Percentiles rank a stretch among this genome's conserved stretches.
Conservation (phyloP, 2,888 invertebrate genomes). For the Drosophila yooni region DNA sequence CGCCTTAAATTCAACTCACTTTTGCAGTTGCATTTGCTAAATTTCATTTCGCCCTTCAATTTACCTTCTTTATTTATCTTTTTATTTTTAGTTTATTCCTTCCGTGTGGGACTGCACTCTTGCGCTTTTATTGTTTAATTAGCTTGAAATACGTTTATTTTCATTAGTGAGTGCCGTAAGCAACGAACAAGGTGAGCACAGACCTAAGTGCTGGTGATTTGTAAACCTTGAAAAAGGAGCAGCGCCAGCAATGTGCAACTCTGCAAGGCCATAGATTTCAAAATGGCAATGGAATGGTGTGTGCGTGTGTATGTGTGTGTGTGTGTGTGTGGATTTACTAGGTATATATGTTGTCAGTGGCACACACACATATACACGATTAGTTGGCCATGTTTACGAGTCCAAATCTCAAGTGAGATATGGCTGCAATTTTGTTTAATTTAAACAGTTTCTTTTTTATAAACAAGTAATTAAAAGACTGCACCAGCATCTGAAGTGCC, state of each 20-base stretch:
- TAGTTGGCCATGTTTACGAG: conserved; percentile 28
- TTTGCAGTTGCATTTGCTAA: conserved; percentile 48
- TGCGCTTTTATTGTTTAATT: conserved; percentile 76
- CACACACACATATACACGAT: conserved; percentile 38
- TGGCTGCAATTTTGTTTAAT: conserved; percentile 17
- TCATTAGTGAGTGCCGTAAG: conserved; percentile 76
- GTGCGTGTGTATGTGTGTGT: not conserved
- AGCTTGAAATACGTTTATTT: conserved; percentile 81
- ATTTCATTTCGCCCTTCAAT: conserved; percentile 60
- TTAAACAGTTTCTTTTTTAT: conserved; percentile 15
- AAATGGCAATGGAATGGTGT: conserved; percentile 30
- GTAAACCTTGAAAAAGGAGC: conserved; percentile 65
- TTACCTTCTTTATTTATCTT: conserved; percentile 43
- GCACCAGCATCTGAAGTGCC: not conserved
- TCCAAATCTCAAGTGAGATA: conserved; percentile 24
- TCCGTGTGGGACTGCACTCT: conserved; percentile 48
- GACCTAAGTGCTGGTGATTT: conserved; percentile 63
- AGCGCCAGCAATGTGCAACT: conserved; percentile 49
- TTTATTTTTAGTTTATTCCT: conserved; percentile 34
- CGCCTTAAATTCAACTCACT: conserved; percentile 8
- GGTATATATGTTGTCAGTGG: conserved; percentile 14
- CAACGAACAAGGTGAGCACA: conserved; percentile 58
- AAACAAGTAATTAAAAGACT: conserved; percentile 11
- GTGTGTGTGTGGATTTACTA: conserved; percentile 15
- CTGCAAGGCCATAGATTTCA: conserved; percentile 46